phyloP scores from a whole-genome alignment of 2,113 vertebrate species.

The Clupea harengus region DNA sequence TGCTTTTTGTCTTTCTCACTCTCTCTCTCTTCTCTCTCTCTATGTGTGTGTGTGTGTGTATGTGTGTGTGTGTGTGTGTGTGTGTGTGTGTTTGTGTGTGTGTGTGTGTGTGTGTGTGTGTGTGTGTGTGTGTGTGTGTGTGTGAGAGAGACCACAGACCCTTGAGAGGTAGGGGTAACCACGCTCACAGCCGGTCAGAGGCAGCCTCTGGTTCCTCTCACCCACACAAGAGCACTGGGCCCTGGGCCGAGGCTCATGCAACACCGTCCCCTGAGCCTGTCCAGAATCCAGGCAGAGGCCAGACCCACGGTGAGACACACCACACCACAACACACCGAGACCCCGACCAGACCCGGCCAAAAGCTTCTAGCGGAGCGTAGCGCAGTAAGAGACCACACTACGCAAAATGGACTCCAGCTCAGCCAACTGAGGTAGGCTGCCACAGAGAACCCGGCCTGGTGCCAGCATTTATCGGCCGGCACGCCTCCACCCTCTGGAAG shows the following conservation, averaged over 20 bases:
- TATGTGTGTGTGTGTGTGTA: no score
- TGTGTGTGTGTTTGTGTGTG: conserved; percentile 35
- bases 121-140: background rate
- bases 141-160: background rate
- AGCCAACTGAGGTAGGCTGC: background rate
- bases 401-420: background rate
- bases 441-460: background rate
- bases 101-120: conserved; percentile 18
- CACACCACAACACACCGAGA: background rate
- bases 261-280: background rate
- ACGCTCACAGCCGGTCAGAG: background rate
- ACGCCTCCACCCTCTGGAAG: no score
- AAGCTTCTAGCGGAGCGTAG: background rate
- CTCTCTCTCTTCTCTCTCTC: no score
- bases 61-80: background rate
- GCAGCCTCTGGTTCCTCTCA: background rate
- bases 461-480: background rate
- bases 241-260: background rate
- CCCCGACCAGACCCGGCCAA: background rate
- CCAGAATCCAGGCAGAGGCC: no score
- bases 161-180: background rate
- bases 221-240: background rate
- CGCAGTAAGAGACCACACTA: background rate
- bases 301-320: background rate
- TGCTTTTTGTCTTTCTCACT: no score